These are phyloP conservation scores for Karalla daura DNA, from an alignment of 2,797 vertebrate species.

Conservation along the genomic window DNA sequence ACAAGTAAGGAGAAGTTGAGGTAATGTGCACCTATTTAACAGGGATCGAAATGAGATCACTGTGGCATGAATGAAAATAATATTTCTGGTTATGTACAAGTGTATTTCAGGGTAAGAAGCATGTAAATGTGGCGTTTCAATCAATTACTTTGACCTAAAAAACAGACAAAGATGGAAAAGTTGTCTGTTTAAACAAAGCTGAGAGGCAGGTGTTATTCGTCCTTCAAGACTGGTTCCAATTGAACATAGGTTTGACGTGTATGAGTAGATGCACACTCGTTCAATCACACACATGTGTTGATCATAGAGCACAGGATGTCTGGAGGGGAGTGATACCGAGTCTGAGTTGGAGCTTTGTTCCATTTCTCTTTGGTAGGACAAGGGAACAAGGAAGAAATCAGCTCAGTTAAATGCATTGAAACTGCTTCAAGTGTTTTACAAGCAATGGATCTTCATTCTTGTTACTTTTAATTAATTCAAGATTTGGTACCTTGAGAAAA, in stretches of 20 bases:
- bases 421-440: not conserved
- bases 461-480: not conserved
- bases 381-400: not conserved
- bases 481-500: constrained; percentile 1
- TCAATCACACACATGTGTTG: not conserved
- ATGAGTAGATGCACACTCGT: not conserved
- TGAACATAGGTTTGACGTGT: not conserved
- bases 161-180: not conserved
- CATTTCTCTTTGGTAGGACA: not conserved
- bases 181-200: constrained; percentile 1
- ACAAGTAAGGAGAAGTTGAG: constrained; percentile 25
- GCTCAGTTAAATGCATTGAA: not conserved
- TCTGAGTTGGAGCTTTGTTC: not conserved
- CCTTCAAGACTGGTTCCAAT: not conserved
- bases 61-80: not conserved
- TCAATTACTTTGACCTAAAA: not conserved
- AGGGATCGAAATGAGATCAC: not conserved
- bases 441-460: not conserved
- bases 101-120: not conserved
- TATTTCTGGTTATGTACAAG: not conserved
- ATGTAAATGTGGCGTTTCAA: not conserved
- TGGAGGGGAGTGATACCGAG: not conserved
- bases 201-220: not conserved
- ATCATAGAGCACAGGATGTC: not conserved
- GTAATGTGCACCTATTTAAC: constrained; percentile 15